These are phyloP conservation scores for Lycia hirtaria DNA, from an alignment of 2,888 invertebrate genomes.

Conservation along the genomic window DNA sequence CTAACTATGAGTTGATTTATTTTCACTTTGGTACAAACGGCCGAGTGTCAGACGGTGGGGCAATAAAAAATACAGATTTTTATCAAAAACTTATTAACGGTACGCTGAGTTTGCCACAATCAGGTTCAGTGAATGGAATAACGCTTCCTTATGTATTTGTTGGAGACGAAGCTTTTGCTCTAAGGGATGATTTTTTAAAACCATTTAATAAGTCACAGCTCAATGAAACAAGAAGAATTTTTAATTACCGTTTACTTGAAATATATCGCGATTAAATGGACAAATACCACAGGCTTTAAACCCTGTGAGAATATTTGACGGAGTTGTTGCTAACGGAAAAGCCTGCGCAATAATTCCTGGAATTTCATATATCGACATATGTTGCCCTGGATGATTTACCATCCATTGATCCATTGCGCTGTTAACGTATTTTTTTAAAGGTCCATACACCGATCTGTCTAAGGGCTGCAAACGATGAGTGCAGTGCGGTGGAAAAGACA, in stretches of 20 bases:
- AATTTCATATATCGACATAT: constrained; percentile 39
- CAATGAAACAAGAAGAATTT: constrained; percentile 28
- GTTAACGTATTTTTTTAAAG: constrained; percentile 38
- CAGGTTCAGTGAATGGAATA: constrained; percentile 15
- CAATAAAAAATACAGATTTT: constrained; percentile 22
- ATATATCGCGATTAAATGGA: too few relatives aligned
- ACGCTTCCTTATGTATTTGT: neutral
- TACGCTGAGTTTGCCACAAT: constrained; percentile 20
- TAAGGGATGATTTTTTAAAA: constrained; percentile 9
- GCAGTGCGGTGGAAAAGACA: constrained; percentile 21
- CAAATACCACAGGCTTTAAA: constrained; percentile 6
- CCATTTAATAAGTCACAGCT: constrained; percentile 21
- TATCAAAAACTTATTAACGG: constrained; percentile 19
- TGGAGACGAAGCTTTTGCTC: constrained; percentile 18
- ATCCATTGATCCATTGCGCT: constrained; percentile 40
- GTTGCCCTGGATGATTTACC: constrained; percentile 33
- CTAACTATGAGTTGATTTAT: constrained; percentile 35
- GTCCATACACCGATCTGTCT: constrained; percentile 40
- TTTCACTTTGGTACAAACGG: constrained; percentile 32
- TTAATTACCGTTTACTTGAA: constrained; percentile 25
- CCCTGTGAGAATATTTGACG: neutral
- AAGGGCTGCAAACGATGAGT: constrained; percentile 38
- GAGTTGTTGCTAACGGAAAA: constrained; percentile 1
- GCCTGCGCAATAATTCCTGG: constrained; percentile 39
- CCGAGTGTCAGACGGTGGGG: constrained; percentile 27